Conservation (phyloP, 30 jellyfish, hydroid and myxozoan genomes). For the Clytia hemisphaerica region DNA sequence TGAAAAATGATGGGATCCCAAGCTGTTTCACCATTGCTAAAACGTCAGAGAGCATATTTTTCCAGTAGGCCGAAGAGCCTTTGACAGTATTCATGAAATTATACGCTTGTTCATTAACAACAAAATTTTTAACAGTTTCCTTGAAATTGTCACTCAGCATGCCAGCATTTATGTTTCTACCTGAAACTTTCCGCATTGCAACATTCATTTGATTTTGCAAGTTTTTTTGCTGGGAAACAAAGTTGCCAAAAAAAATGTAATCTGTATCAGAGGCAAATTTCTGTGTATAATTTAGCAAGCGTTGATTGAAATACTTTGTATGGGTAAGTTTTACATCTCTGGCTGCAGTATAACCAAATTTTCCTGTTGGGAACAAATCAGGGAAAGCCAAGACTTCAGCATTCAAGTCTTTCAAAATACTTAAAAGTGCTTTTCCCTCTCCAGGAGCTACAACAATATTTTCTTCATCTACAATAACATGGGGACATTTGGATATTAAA, state of each 20-base stretch:
- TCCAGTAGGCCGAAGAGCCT: slow-evolving; percentile 5
- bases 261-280: slow-evolving; percentile 7
- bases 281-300: background rate
- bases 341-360: slow-evolving; percentile 2
- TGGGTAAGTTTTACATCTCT: background rate
- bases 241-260: background rate
- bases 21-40: background rate
- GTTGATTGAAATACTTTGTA: background rate
- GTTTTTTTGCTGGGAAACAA: background rate
- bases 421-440: background rate
- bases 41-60: slow-evolving; percentile 7
- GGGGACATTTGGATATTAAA: background rate
- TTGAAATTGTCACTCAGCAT: background rate
- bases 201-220: background rate
- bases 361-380: background rate
- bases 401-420: background rate
- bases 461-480: background rate
- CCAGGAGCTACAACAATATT: slow-evolving; percentile 8
- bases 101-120: no score
- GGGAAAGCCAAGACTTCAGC: background rate
- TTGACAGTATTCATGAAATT: background rate
- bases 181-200: slow-evolving; percentile 14
- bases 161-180: background rate
- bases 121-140: background rate
- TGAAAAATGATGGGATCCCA: background rate